These are phyloP conservation scores for Perizoma flavofasciatum DNA, from an alignment of 2,888 invertebrate genomes.

Conservation along the genomic window DNA sequence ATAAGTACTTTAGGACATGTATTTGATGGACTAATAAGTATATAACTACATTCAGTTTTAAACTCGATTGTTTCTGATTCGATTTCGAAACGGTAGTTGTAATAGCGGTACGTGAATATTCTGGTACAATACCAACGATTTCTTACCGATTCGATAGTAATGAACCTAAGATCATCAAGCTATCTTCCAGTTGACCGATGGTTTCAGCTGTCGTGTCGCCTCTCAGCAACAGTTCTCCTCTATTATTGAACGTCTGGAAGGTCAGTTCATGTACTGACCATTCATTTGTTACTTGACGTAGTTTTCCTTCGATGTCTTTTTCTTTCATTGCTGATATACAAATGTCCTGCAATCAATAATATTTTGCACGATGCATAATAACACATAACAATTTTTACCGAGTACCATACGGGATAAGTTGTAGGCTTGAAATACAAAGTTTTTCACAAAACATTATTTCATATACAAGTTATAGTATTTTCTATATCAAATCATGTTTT, in stretches of 20 bases:
- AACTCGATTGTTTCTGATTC: no score
- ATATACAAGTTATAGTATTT: no score
- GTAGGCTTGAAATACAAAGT: no score
- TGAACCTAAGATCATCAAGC: constrained; percentile 97
- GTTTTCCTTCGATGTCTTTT: constrained; percentile 97
- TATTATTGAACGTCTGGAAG: constrained; percentile 97
- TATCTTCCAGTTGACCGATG: constrained; percentile 97
- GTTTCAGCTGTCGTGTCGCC: constrained; percentile 98
- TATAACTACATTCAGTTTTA: no score
- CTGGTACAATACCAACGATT: background rate
- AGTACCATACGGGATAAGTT: no score
- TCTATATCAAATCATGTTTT: no score
- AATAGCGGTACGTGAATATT: background rate
- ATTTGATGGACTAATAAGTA: no score
- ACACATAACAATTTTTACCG: no score
- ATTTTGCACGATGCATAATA: no score
- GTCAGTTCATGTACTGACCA: constrained; percentile 97
- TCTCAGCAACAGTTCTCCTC: constrained; percentile 94
- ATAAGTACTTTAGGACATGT: no score
- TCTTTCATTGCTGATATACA: constrained; percentile 99
- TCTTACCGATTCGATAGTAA: constrained; percentile 93
- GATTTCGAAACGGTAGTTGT: background rate
- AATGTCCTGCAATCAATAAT: constrained; percentile 87
- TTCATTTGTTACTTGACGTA: constrained; percentile 97
- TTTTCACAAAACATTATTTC: no score